phyloP scores from a whole-genome alignment of 2,888 invertebrate genomes.

The Chironomus riparius region DNA sequence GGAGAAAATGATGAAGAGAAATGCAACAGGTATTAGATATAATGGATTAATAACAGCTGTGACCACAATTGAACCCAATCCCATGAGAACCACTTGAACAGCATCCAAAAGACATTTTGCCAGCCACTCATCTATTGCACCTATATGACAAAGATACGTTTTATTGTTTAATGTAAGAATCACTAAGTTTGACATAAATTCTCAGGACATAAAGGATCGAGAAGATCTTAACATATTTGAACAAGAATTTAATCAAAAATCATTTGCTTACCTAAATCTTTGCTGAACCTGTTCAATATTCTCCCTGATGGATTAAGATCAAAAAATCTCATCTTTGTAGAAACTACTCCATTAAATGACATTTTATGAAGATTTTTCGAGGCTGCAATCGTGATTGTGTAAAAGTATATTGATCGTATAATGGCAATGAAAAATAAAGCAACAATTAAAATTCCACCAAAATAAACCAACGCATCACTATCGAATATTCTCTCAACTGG shows the following conservation, averaged over 20 bases:
- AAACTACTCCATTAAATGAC: constrained; percentile 51
- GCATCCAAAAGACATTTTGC: constrained; percentile 62
- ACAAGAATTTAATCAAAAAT: no score
- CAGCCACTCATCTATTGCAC: constrained; percentile 66
- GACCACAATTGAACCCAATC: constrained; percentile 51
- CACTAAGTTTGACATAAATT: no score
- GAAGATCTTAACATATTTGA: no score
- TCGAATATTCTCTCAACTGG: neutral
- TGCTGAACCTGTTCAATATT: constrained; percentile 70
- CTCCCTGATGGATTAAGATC: constrained; percentile 74
- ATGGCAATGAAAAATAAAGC: constrained; percentile 5
- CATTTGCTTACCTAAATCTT: constrained; percentile 54
- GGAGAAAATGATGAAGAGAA: constrained; percentile 50
- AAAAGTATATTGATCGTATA: constrained; percentile 45
- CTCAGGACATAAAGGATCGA: no score
- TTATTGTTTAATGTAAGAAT: no score
- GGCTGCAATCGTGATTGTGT: constrained; percentile 52
- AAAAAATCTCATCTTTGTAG: constrained; percentile 59
- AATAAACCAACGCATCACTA: neutral
- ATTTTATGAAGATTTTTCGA: constrained; percentile 59
- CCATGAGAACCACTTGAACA: constrained; percentile 44
- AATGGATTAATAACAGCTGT: constrained; percentile 53
- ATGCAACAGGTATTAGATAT: constrained; percentile 49
- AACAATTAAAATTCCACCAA: constrained; percentile 8
- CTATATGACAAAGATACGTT: no score